phyloP scores from a whole-genome alignment of 2,888 invertebrate genomes.

The Endotricha flammealis region DNA sequence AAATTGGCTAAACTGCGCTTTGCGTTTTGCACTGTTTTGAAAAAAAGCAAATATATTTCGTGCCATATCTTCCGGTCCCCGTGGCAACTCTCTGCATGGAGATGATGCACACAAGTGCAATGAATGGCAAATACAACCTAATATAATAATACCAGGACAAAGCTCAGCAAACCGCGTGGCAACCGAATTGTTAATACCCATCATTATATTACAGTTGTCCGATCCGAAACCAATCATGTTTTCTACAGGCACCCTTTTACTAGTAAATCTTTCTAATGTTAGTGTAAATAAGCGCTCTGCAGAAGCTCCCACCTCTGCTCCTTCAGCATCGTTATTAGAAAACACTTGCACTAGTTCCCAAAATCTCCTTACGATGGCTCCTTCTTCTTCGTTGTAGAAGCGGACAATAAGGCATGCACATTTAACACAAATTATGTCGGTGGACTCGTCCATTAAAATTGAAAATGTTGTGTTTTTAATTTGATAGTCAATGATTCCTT shows the following conservation, averaged over 20 bases:
- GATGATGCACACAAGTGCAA: constrained; percentile 7
- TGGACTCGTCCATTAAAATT: constrained; percentile 11
- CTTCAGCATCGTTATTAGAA: too few species aligned
- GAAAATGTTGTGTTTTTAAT: constrained; percentile 7
- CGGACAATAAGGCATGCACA: constrained; percentile 11
- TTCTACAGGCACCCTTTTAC: constrained; percentile 6
- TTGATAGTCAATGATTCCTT: constrained; percentile 3
- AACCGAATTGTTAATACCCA: constrained; percentile 9
- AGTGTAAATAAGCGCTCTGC: constrained; percentile 5
- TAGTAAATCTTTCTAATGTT: constrained; percentile 1
- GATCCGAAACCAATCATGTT: constrained; percentile 9
- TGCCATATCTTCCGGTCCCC: constrained; percentile 11
- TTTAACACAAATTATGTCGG: constrained; percentile 10
- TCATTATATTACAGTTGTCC: too few species aligned
- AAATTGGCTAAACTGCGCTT: too few species aligned
- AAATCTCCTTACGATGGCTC: constrained; percentile 10
- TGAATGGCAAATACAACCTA: constrained; percentile 12
- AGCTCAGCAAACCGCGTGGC: constrained; percentile 8
- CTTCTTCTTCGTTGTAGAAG: constrained; percentile 10
- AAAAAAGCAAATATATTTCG: constrained; percentile 8
- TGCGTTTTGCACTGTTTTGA: constrained; percentile 6
- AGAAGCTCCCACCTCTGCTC: neutral
- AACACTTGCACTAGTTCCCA: constrained; percentile 9
- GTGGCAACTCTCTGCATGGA: constrained; percentile 9
- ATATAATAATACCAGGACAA: constrained; percentile 10